Conservation (phyloP, 2,888 invertebrate genomes). For the Synergus japonicus region DNA sequence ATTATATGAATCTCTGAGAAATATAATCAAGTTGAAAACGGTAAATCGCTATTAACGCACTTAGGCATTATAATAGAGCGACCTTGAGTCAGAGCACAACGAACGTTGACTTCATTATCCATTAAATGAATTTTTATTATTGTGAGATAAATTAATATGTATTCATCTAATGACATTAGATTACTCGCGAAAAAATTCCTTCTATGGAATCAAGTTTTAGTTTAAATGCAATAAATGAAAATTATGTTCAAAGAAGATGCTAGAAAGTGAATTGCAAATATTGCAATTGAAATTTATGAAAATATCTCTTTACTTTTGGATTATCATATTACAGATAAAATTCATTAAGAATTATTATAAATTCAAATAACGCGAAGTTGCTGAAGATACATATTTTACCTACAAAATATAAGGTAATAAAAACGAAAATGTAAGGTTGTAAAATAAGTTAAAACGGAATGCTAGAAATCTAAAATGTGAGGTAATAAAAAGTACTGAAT, state of each 20-base stretch:
- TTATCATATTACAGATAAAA: neutral
- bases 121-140: neutral
- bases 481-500: neutral
- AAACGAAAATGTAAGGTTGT: neutral
- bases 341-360: neutral
- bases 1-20: neutral
- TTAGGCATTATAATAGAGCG: neutral
- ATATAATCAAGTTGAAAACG: neutral
- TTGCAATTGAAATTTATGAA: neutral
- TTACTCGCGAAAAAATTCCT: neutral
- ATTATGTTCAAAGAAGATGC: neutral
- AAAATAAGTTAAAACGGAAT: neutral
- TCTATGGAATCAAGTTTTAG: neutral
- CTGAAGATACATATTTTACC: neutral
- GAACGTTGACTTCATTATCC: neutral
- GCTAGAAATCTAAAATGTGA: neutral
- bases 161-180: neutral
- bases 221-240: too few species aligned
- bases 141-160: neutral
- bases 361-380: too few species aligned
- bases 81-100: neutral
- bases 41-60: neutral
- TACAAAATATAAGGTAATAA: neutral
- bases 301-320: too few species aligned
- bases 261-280: neutral